These are phyloP conservation scores for Cottoperca gobio DNA, from an alignment of 2,797 vertebrate genomes.

Conservation along the genomic window DNA sequence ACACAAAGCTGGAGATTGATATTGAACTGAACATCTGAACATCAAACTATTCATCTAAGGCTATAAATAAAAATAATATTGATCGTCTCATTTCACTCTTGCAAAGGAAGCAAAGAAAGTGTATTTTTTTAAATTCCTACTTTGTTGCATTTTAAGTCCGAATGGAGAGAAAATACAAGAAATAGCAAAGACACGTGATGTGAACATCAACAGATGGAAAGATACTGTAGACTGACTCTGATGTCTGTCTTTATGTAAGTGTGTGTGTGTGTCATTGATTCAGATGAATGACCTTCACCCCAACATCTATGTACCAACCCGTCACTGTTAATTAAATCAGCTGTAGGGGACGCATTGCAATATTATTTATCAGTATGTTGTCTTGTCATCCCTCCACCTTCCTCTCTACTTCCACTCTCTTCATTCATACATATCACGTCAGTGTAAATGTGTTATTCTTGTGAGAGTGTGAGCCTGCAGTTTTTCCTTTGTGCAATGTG, in stretches of 20 bases:
- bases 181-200: neutral
- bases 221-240: too few species aligned
- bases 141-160: neutral
- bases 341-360: conserved; percentile 2
- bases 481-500: neutral
- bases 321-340: conserved; percentile 31
- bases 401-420: neutral
- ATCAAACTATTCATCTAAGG: too few species aligned
- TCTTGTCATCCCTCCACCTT: neutral
- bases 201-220: neutral
- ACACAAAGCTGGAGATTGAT: neutral
- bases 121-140: too few species aligned
- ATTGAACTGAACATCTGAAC: neutral
- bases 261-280: conserved; percentile 14
- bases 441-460: too few species aligned
- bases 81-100: neutral
- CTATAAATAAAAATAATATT: too few species aligned
- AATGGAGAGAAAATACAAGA: neutral
- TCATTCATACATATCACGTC: neutral
- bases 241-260: neutral
- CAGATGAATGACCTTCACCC: conserved; percentile 27
- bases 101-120: neutral
- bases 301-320: conserved; percentile 10
- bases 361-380: neutral
- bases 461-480: neutral